Evolutionary conservation across 2,113 vertebrate genomes (phyloP), one percentile per base, ranked within the genome.

Genomic region (Misgurnus anguillicaudatus): DNA sequence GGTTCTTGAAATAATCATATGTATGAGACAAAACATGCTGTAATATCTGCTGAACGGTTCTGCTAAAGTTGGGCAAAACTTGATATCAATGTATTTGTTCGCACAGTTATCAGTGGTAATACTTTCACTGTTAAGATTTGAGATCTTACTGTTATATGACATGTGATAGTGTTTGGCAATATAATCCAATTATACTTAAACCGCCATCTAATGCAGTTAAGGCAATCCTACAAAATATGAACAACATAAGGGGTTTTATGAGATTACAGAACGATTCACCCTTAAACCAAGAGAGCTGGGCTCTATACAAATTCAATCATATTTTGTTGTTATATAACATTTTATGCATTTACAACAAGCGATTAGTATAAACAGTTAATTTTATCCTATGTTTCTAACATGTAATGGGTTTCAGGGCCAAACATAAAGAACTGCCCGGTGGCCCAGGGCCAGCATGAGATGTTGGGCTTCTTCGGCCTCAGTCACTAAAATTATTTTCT

Each of bases 241-340:
- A 51, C 48, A 51, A 51, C 48, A 16, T 14, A 51, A 51, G n/a
- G 47, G 8, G 8, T 55, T 69, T 57, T 55, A 55, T 19, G 24
- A 70, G 68, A 71, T 57, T 39, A 55, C 4, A 71, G n/a, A 65
- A 71, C 9, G 39, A 36, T 38, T n/a, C 48, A 71, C 16, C 36
- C 48, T 16, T 6, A 36, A 9, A 55, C 53, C 16, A 9, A 38
- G 38, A 42, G 16, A 19, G n/a, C 17, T 5, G 17, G 17, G 9
- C 63, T 19, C 16, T 65, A 42, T 65, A 38, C 2, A 53, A 36
- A 17, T 21, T 10, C 47, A 48, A 3, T 48, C 47, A 48, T 48
- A 11, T 13, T 48, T 13, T 48, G 47, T 13, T 48, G 47, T 48
- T 13, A 48, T 48, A 48, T 48, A 13, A 48, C 47, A 10, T 1